These are phyloP conservation scores for Mactra quadrangularis DNA, from an alignment of 1,140 invertebrate genomes.

Conservation along the genomic window DNA sequence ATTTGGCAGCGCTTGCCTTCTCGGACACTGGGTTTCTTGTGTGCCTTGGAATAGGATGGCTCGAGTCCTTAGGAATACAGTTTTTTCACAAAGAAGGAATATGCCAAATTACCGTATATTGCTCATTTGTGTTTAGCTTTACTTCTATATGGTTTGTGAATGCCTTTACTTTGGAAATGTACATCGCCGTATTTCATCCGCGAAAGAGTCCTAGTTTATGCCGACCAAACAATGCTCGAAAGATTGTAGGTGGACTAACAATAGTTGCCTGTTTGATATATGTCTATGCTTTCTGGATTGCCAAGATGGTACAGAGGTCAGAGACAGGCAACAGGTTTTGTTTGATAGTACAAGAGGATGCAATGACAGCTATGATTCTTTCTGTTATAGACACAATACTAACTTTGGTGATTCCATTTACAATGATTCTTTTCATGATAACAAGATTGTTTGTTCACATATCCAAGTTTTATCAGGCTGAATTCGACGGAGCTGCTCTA, in stretches of 20 bases:
- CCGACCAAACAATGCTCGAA: slow-evolving; percentile 66
- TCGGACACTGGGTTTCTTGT: slow-evolving; percentile 86
- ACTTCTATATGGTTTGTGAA: slow-evolving; percentile 83
- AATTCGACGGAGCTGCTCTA: slow-evolving; percentile 8
- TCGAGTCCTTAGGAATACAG: slow-evolving; percentile 84
- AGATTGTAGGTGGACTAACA: slow-evolving; percentile 62
- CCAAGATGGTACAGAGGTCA: slow-evolving; percentile 49
- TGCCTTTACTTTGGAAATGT: slow-evolving; percentile 82
- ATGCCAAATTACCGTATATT: slow-evolving; percentile 80
- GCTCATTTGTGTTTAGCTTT: slow-evolving; percentile 81
- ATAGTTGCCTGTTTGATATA: slow-evolving; percentile 71
- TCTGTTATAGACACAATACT: slow-evolving; percentile 86
- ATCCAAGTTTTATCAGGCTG: slow-evolving; percentile 62
- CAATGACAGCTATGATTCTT: slow-evolving; percentile 84
- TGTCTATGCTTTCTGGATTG: slow-evolving; percentile 72
- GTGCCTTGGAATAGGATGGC: slow-evolving; percentile 85
- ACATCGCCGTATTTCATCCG: slow-evolving; percentile 80
- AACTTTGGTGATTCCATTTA: slow-evolving; percentile 85
- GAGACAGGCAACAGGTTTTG: slow-evolving; percentile 52
- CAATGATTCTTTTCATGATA: slow-evolving; percentile 87
- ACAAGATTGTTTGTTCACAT: slow-evolving; percentile 84
- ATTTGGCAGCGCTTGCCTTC: slow-evolving; percentile 86
- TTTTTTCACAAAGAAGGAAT: slow-evolving; percentile 75
- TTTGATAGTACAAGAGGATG: slow-evolving; percentile 58
- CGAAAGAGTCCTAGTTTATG: slow-evolving; percentile 75